Base-by-base conservation (phyloP, 2,797 vertebrate genomes). In the Etheostoma perlongum region DNA sequence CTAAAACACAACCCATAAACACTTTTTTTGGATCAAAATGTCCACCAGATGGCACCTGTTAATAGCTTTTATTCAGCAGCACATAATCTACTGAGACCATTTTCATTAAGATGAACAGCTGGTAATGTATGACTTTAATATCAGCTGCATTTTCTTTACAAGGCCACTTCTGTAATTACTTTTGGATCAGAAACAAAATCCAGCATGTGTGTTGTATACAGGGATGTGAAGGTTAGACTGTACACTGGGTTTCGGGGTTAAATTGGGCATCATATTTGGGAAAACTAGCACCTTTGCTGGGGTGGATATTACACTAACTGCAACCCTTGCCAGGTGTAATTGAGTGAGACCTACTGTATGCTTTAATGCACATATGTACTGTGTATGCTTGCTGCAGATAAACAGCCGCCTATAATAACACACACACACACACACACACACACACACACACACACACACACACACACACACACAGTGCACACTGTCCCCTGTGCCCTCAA, bases 401-500 rank as follows among this genome's bases (percentile, higher is more conserved):
- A 63, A 67, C 46, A 51, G 25, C n/a, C 12, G 47, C 65, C 60
- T 62, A 23, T 49, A 46, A 40, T 40, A 40, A 40, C 10, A 40
- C 36, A 40, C 36, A 54, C 23, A 65, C 54, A 16, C 59, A 53
- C 25, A 65, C 62, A 33, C 21, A 42, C 25, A 61, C 36, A 68
- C 66, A 64, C 67, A 55, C 15, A 63, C 47, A 79, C 59, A 59
- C 44, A 57, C 42, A 30, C 13, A 49, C 57, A 67, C 48, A 51
- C 51, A 65, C 53, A 27, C 67, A 59, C 57, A 54, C 70, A 60
- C 46, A 66, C 46, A 42, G 12, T 49, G 36, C 14, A 52, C 54
- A 70, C 49, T 79, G 85, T 87, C 85, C 86, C 82, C 70, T 71
- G 79, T 89, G 88, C 88, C 86, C 89, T 72, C 64, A 77, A 81